Conservation (phyloP, 2,888 invertebrate species). For the Mycogona germanica region DNA sequence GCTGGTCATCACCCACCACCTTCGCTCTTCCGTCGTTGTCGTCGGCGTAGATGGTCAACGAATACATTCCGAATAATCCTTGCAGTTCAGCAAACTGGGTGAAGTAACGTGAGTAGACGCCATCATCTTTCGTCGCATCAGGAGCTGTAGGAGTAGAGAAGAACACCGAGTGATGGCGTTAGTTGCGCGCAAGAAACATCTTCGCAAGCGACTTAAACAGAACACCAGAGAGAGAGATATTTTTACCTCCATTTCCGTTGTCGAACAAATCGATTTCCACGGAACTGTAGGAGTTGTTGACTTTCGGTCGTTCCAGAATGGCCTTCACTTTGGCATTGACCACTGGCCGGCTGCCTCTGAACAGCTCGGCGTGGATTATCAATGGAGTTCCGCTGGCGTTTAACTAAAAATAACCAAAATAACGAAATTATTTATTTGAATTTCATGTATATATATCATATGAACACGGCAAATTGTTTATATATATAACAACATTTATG, state of each 20-base stretch:
- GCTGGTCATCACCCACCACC: conserved; percentile 8
- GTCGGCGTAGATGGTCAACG: conserved; percentile 29
- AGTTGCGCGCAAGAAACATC: not conserved
- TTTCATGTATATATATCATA: too few species aligned
- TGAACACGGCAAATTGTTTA: too few species aligned
- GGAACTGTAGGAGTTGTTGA: conserved; percentile 12
- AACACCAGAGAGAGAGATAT: too few species aligned
- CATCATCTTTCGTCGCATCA: conserved; percentile 35
- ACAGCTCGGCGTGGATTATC: conserved; percentile 28
- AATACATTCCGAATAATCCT: conserved; percentile 28
- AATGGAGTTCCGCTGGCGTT: conserved; percentile 18
- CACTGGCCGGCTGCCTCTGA: conserved; percentile 28
- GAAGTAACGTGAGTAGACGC: conserved; percentile 47
- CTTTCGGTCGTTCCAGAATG: conserved; percentile 23
- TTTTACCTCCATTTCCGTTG: conserved; percentile 25
- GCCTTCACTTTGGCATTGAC: conserved; percentile 28
- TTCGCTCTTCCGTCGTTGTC: conserved; percentile 27
- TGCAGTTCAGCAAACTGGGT: conserved; percentile 32
- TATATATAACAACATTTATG: too few species aligned
- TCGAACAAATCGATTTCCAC: conserved; percentile 23
- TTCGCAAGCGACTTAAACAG: not conserved
- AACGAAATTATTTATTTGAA: too few species aligned
- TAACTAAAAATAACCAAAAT: conserved; percentile 7
- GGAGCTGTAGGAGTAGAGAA: conserved; percentile 28
- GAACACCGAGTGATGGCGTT: not conserved